Base-by-base conservation (phyloP, 2,113 vertebrate genomes). In the Saguinus imperator region DNA sequence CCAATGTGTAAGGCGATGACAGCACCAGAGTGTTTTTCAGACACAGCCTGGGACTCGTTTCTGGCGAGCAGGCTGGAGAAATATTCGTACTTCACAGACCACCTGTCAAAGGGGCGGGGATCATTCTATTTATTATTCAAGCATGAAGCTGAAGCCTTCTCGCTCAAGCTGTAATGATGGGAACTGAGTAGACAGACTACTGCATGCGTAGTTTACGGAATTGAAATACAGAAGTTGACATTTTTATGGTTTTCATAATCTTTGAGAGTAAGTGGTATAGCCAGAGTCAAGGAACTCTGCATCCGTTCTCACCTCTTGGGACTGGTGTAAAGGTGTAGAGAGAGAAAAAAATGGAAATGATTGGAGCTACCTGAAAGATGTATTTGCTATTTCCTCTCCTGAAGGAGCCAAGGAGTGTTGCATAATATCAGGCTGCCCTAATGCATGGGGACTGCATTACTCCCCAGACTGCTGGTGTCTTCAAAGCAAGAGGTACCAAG, bases 181-280 rank as follows among this genome's bases (percentile, higher is more conserved):
- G 57, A 40, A 77, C 6, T 84, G 64, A 0, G 0, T 82, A 61
- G 79, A 91, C 83, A 85, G 23, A 0, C 0, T 21, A 88, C 50
- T 95, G 72, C 68, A 57, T 0, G 0, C 94, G 85, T 58, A 27
- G 66, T 95, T 97, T 96, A 87, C 87, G 96, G 95, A 93, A 96
- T 1, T 95, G 96, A 95, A 97, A 97, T 80, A 89, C 43, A 96
- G 95, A 94, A 97, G 94, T 37, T 96, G 97, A 95, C 35, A 14
- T 94, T 96, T 98, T 98, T 97, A 98, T 97, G 87, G 45, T 89
- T 98, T 96, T 89, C 81, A 83, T 93, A 96, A 98, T 97, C 87
- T 97, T 35, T 89, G 45, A 86, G 94, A 94, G 89, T 6, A 86
- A 95, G 93, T 45, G 10, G 45, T 0, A 0, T 9, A 93, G 81